A percentile compares a stretch with the other conserved stretches of the same genome.
phyloP scores from a whole-genome alignment of 2,797 vertebrate species.

The Parauchenoglanis ngamensis region DNA sequence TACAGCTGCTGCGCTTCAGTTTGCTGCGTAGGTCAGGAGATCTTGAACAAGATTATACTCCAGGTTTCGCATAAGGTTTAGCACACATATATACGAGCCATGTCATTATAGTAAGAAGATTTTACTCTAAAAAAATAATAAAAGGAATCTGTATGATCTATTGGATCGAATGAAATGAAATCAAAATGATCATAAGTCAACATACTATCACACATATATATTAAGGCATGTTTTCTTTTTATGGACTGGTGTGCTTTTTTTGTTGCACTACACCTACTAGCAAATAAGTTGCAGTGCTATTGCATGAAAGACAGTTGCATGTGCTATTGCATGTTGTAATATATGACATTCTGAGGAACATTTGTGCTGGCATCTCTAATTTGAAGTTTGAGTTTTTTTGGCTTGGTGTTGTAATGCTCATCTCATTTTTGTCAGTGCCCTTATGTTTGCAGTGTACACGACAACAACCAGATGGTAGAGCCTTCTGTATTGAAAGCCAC shows the following conservation, averaged over 20 bases:
- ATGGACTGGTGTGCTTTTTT: background rate
- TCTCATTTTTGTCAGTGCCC: conserved; percentile 63
- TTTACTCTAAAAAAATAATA: background rate
- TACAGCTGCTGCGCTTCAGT: conserved; percentile 28
- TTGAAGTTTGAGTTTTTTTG: conserved; percentile 59
- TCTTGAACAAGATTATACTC: background rate
- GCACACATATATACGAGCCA: background rate
- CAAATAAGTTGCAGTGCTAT: conserved; percentile 21
- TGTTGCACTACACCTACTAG: background rate
- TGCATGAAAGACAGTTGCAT: conserved; percentile 46
- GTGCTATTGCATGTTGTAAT: conserved; percentile 49
- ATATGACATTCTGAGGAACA: conserved; percentile 55
- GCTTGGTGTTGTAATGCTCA: conserved; percentile 57
- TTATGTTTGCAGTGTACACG: conserved; percentile 66
- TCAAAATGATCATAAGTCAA: background rate
- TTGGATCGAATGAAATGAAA: background rate
- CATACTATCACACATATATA: background rate
- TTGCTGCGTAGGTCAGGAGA: background rate
- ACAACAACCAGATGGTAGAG: conserved; percentile 78
- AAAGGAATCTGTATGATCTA: background rate
- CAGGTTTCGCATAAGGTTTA: background rate
- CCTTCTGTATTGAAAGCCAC: conserved; percentile 74
- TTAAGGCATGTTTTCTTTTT: conserved; percentile 17
- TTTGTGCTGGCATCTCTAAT: conserved; percentile 61
- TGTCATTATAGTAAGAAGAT: background rate